Evolutionary conservation across 2,888 invertebrate genomes (phyloP).

Genomic region (Acleris emargana): DNA sequence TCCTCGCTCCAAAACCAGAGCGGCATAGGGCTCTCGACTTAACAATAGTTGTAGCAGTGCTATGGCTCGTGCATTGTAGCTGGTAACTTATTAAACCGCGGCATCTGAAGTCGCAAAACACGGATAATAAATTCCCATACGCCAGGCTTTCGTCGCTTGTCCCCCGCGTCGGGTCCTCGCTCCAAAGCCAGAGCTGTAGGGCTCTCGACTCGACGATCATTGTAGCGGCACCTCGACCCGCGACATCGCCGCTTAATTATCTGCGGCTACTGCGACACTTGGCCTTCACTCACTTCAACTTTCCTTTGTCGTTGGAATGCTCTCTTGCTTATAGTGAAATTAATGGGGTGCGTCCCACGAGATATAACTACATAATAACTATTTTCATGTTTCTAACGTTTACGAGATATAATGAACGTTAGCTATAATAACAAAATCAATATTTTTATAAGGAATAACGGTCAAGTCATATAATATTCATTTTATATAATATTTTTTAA

Average conservation of each 20-base stretch:
- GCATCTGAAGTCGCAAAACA: too few species aligned
- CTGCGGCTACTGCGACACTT: constrained; percentile 53
- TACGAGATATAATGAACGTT: too few species aligned
- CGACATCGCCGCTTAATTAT: constrained; percentile 66
- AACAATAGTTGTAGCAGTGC: constrained; percentile 56
- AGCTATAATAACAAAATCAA: too few species aligned
- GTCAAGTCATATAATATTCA: too few species aligned
- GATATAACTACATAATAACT: too few species aligned
- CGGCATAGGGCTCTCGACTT: too few species aligned
- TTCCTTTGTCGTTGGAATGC: constrained; percentile 14
- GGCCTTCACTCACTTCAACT: constrained; percentile 44
- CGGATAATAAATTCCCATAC: background rate
- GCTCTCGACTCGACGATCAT: constrained; percentile 69
- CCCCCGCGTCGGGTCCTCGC: constrained; percentile 51
- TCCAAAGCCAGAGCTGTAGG: constrained; percentile 57
- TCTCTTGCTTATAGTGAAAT: constrained; percentile 3
- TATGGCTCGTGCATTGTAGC: constrained; percentile 44
- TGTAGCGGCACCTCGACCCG: constrained; percentile 56
- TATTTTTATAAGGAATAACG: too few species aligned
- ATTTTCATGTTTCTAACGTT: too few species aligned
- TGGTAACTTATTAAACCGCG: constrained; percentile 52
- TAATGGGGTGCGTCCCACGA: too few species aligned
- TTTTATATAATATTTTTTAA: too few species aligned
- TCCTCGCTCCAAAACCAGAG: too few species aligned
- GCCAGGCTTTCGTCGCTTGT: constrained; percentile 36